These are phyloP conservation scores for Hypotaenidia okinawae DNA, from an alignment of 2,797 vertebrate genomes.

Conservation along the genomic window DNA sequence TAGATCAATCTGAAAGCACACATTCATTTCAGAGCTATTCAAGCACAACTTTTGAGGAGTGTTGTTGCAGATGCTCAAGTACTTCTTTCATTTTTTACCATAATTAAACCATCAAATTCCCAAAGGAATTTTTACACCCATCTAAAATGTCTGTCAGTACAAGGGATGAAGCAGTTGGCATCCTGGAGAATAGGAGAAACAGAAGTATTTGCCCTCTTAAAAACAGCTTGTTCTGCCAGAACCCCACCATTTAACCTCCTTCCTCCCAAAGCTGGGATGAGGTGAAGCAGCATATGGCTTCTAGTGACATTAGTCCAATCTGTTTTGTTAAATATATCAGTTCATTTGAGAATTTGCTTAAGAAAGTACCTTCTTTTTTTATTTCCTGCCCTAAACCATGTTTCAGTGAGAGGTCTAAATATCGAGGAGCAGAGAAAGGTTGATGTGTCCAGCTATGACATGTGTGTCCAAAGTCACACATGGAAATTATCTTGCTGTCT, in stretches of 20 bases:
- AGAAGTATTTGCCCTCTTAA: background rate
- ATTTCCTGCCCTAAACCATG: background rate
- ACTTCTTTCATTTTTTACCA: background rate
- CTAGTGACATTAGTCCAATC: background rate
- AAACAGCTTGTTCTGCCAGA: constrained; percentile 30
- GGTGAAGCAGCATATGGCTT: constrained; percentile 20
- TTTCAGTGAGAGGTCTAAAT: background rate
- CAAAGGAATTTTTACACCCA: background rate
- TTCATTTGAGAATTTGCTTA: background rate
- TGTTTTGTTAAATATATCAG: background rate
- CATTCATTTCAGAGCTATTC: background rate
- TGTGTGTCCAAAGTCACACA: accelerated
- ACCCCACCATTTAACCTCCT: background rate
- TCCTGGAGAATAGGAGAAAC: background rate
- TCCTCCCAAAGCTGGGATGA: background rate
- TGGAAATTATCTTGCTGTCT: accelerated
- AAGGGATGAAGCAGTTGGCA: background rate
- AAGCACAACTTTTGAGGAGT: background rate
- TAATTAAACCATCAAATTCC: background rate
- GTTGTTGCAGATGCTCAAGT: background rate
- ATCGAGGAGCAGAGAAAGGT: background rate
- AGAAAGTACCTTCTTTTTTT: background rate
- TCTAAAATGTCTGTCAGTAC: background rate
- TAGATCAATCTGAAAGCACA: background rate
- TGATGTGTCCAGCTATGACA: background rate